Evolutionary conservation across 2,888 invertebrate species (phyloP).

Genomic region (Blera fallax): DNA sequence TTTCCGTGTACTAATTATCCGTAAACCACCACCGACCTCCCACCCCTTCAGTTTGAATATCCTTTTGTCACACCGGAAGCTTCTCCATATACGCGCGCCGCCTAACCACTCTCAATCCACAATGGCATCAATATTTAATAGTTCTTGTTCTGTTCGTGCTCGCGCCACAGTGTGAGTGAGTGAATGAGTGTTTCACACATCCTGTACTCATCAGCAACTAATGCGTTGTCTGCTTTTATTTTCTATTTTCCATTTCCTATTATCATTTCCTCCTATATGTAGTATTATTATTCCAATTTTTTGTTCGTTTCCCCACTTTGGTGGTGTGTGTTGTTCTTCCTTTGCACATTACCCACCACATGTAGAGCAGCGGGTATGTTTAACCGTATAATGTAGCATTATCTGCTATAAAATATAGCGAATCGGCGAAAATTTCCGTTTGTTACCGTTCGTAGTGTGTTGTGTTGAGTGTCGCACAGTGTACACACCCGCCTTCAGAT

Average conservation of each 20-base stretch:
- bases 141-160: slow-evolving; percentile 14
- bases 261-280: slow-evolving; percentile 52
- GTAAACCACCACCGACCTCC: neutral
- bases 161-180: neutral
- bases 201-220: slow-evolving; percentile 57
- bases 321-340: slow-evolving; percentile 8
- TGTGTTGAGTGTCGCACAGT: neutral
- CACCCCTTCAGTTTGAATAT: slow-evolving; percentile 4
- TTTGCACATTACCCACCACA: neutral
- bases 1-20: neutral
- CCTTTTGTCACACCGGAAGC: slow-evolving; percentile 22
- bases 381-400: slow-evolving; percentile 60
- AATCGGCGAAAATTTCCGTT: slow-evolving; percentile 57
- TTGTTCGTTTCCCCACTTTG: slow-evolving; percentile 13
- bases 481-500: slow-evolving; percentile 22
- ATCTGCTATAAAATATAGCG: slow-evolving; percentile 57
- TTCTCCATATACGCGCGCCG: neutral
- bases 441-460: slow-evolving; percentile 10
- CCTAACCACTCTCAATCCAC: neutral
- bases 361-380: slow-evolving; percentile 34
- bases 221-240: slow-evolving; percentile 57
- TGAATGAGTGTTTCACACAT: slow-evolving; percentile 55
- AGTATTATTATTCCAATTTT: slow-evolving; percentile 45
- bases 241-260: slow-evolving; percentile 65
- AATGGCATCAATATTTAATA: slow-evolving; percentile 28